These are phyloP conservation scores for Acromyrmex heyeri DNA, from an alignment of 1,140 invertebrate genomes.

Conservation along the genomic window DNA sequence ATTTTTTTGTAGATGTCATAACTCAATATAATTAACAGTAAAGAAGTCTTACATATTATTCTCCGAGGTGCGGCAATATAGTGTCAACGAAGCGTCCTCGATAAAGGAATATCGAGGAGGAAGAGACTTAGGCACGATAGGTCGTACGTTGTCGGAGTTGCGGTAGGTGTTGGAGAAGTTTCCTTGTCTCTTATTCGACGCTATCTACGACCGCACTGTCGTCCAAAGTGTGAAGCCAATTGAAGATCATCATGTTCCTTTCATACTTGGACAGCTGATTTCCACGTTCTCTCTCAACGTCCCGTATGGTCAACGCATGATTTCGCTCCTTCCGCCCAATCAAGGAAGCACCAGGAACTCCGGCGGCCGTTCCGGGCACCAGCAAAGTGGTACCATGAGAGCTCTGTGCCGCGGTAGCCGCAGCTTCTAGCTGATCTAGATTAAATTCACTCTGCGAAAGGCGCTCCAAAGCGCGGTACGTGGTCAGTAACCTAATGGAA, in stretches of 20 bases:
- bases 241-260: conserved; percentile 97
- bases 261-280: conserved; percentile 95
- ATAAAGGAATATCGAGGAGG: conserved; percentile 10
- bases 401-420: conserved; percentile 84
- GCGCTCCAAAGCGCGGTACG: conserved; percentile 93
- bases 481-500: conserved; percentile 89
- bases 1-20: conserved; percentile 1
- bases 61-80: conserved; percentile 16
- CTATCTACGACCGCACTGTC: conserved; percentile 88
- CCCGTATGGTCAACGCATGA: conserved; percentile 90
- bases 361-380: conserved; percentile 85
- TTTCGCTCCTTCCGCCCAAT: conserved; percentile 84
- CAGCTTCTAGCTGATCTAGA: conserved; percentile 91
- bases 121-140: conserved; percentile 58
- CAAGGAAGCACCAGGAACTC: conserved; percentile 66
- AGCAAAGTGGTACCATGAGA: conserved; percentile 86
- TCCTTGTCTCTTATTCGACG: conserved; percentile 81
- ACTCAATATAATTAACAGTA: not conserved
- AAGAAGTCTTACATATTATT: conserved; percentile 34
- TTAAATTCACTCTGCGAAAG: conserved; percentile 94
- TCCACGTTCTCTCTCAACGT: conserved; percentile 93
- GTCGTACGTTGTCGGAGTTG: conserved; percentile 38
- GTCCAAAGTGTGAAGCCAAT: conserved; percentile 95
- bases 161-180: not conserved
- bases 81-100: conserved; percentile 4